phyloP scores from a whole-genome alignment of 2,888 invertebrate species.

The Cloeon dipterum region DNA sequence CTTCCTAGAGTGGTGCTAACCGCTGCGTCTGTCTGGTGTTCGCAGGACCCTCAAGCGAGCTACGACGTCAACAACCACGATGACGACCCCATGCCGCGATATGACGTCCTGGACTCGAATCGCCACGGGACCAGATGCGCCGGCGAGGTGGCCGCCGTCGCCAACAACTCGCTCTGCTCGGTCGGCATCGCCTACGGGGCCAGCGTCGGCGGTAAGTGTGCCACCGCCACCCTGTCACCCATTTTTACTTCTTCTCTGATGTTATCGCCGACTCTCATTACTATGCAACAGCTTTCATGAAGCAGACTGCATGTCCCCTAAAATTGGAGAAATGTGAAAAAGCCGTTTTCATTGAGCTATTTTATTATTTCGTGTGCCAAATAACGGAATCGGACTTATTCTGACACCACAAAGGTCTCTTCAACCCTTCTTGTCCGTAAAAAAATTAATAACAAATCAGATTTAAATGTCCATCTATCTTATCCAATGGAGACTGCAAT shows the following conservation, averaged over 20 bases:
- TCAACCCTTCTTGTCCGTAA: too few species aligned
- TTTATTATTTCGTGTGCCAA: too few species aligned
- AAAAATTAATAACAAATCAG: too few species aligned
- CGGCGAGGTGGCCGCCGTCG: conserved; percentile 92
- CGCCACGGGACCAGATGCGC: conserved; percentile 88
- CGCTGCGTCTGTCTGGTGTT: too few species aligned
- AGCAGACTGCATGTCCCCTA: neutral
- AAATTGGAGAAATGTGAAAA: neutral
- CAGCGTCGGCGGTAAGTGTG: conserved; percentile 56
- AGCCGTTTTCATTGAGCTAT: too few species aligned
- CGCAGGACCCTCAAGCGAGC: conserved; percentile 79
- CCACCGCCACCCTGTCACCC: neutral
- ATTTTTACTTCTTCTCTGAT: neutral
- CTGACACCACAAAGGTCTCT: too few species aligned
- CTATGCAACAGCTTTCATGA: neutral
- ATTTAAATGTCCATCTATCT: too few species aligned
- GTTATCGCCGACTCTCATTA: neutral
- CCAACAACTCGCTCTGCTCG: conserved; percentile 88
- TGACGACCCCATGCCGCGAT: conserved; percentile 89
- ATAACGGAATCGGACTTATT: too few species aligned
- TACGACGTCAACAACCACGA: conserved; percentile 95
- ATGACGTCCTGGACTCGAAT: conserved; percentile 92
- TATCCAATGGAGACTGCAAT: too few species aligned
- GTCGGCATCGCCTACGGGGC: conserved; percentile 93
- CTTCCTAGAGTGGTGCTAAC: too few species aligned